These are phyloP conservation scores for Drosophila leontia DNA, from an alignment of 1,140 invertebrate genomes.

Conservation along the genomic window DNA sequence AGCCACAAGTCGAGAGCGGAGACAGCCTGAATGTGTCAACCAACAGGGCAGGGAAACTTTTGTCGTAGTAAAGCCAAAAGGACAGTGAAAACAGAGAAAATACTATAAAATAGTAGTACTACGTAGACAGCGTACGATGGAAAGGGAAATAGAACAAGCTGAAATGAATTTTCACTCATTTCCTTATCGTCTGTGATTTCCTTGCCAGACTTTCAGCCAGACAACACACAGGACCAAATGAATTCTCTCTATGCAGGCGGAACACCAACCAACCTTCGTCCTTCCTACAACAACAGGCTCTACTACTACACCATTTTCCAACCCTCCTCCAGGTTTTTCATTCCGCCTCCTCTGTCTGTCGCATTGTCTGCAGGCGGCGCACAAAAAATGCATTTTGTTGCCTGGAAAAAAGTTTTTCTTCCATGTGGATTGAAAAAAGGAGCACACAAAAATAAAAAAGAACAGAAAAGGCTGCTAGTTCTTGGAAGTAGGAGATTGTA, in stretches of 20 bases:
- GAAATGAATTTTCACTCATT: constrained; percentile 83
- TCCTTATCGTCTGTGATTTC: constrained; percentile 84
- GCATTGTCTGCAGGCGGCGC: constrained; percentile 68
- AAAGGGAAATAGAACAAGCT: constrained; percentile 34
- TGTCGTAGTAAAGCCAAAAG: constrained; percentile 13
- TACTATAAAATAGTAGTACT: constrained; percentile 48
- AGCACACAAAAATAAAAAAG: constrained; percentile 30
- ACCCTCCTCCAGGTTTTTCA: not conserved
- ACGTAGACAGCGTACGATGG: not conserved
- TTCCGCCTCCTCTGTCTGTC: constrained; percentile 33
- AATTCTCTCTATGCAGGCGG: constrained; percentile 81
- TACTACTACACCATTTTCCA: constrained; percentile 1
- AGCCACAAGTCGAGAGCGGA: constrained; percentile 29
- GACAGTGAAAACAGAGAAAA: constrained; percentile 31
- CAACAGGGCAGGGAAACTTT: constrained; percentile 4
- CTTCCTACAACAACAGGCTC: not conserved
- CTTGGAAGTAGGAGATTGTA: not conserved
- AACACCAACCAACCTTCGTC: constrained; percentile 14
- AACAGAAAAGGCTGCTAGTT: not conserved
- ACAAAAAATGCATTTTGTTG: constrained; percentile 81
- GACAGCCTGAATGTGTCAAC: constrained; percentile 31
- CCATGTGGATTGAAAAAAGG: constrained; percentile 21
- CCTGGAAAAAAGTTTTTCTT: constrained; percentile 60
- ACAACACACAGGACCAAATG: constrained; percentile 52
- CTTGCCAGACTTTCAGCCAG: constrained; percentile 62